Evolutionary conservation across 2,888 invertebrate species (phyloP).

Genomic region (Monoplex corrugatus): DNA sequence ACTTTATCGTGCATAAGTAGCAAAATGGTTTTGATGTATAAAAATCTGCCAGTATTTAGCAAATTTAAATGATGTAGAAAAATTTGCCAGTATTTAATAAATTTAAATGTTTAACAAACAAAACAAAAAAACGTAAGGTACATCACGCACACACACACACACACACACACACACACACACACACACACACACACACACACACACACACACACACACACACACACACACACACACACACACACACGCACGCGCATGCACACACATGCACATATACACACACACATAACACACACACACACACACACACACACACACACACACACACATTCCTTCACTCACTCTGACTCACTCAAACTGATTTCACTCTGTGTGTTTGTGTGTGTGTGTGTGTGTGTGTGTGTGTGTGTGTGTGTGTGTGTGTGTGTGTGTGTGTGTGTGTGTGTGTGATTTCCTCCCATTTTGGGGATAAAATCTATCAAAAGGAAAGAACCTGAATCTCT

Average conservation of each 20-base stretch:
- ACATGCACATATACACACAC: not conserved
- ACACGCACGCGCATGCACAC: not conserved
- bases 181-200: not conserved
- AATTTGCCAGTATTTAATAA: no score
- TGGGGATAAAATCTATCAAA: no score
- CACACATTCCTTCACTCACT: not conserved
- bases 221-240: not conserved
- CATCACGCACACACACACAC: slow-evolving; percentile 7
- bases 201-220: not conserved
- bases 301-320: not conserved
- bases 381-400: not conserved
- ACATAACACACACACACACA: slow-evolving; percentile 22
- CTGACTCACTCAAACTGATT: no score
- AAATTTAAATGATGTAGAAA: no score
- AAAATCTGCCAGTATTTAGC: no score
- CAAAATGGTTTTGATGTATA: no score
- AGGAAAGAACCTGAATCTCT: no score
- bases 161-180: slow-evolving; percentile 13
- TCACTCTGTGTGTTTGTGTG: not conserved
- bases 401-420: not conserved
- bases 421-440: slow-evolving; percentile 10
- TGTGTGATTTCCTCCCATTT: not conserved
- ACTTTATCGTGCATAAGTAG: no score
- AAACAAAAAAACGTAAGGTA: no score
- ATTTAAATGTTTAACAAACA: no score